These are phyloP conservation scores for Heteromormyrus szaboi DNA, from an alignment of 2,797 vertebrate genomes.

Conservation along the genomic window DNA sequence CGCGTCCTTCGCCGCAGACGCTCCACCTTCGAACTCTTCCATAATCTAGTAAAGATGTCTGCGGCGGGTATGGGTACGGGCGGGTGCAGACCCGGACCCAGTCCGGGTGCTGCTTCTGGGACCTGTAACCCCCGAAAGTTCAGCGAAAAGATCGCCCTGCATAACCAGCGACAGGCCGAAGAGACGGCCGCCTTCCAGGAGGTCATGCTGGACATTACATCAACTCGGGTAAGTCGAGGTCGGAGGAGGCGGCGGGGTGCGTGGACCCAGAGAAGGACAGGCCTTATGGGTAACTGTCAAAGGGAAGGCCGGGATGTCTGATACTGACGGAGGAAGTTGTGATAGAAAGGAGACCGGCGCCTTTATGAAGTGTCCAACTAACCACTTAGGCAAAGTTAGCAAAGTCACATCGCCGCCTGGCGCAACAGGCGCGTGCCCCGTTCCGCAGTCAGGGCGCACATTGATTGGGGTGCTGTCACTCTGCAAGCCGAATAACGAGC, in stretches of 20 bases:
- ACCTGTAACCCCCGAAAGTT: conserved; percentile 87
- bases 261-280: conserved; percentile 39
- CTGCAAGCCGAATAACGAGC: neutral
- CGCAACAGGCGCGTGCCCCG: neutral
- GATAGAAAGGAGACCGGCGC: neutral
- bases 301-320: conserved; percentile 25
- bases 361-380: neutral
- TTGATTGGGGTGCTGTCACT: neutral
- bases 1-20: conserved; percentile 21
- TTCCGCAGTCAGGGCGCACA: neutral
- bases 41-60: conserved; percentile 61
- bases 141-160: conserved; percentile 88
- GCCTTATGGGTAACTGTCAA: neutral
- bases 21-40: conserved; percentile 37
- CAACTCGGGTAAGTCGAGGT: conserved; percentile 74
- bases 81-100: conserved; percentile 59
- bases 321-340: neutral
- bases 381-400: neutral
- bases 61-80: conserved; percentile 53
- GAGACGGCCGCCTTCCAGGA: conserved; percentile 88
- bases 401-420: neutral
- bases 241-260: neutral
- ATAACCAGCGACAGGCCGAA: conserved; percentile 86
- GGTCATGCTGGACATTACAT: conserved; percentile 89
- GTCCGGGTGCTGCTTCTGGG: conserved; percentile 54